Evolutionary conservation across 1,140 invertebrate species (phyloP).

Genomic region (Capitella teleta): DNA sequence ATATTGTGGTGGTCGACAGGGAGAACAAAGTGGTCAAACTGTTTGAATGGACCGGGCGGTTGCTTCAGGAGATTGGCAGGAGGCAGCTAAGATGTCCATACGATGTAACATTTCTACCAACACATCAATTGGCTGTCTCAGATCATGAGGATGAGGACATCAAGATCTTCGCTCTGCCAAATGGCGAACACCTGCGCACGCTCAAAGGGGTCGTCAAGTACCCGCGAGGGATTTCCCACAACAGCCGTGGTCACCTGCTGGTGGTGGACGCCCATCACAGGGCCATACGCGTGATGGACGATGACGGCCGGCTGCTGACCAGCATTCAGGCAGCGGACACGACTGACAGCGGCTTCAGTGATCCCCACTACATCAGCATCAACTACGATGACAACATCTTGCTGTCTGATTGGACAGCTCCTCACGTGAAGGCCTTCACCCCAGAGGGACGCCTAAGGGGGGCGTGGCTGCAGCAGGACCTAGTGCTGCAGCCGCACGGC

Average conservation of each 20-base stretch:
- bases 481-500: conserved; percentile 31
- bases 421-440: conserved; percentile 30
- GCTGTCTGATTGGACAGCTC: conserved; percentile 30
- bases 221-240: conserved; percentile 29
- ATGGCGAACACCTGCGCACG: conserved; percentile 18
- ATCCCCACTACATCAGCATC: conserved; percentile 29
- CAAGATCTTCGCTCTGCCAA: conserved; percentile 24
- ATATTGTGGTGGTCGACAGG: conserved; percentile 26
- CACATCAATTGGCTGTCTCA: conserved; percentile 29
- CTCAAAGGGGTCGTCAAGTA: conserved; percentile 27
- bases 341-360: too few relatives aligned
- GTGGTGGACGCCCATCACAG: conserved; percentile 26
- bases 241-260: conserved; percentile 24
- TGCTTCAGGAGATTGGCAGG: conserved; percentile 1
- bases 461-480: conserved; percentile 19
- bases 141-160: conserved; percentile 29
- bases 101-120: conserved; percentile 25
- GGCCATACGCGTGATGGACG: conserved; percentile 23
- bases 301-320: conserved; percentile 1
- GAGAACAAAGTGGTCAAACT: conserved; percentile 31
- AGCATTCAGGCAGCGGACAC: too few relatives aligned
- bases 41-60: neutral
- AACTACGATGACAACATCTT: conserved; percentile 22
- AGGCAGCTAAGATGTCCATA: conserved; percentile 19
- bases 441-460: conserved; percentile 22